These are phyloP conservation scores for Galagoides demidoff DNA, from an alignment of 2,797 vertebrate species.

Conservation along the genomic window DNA sequence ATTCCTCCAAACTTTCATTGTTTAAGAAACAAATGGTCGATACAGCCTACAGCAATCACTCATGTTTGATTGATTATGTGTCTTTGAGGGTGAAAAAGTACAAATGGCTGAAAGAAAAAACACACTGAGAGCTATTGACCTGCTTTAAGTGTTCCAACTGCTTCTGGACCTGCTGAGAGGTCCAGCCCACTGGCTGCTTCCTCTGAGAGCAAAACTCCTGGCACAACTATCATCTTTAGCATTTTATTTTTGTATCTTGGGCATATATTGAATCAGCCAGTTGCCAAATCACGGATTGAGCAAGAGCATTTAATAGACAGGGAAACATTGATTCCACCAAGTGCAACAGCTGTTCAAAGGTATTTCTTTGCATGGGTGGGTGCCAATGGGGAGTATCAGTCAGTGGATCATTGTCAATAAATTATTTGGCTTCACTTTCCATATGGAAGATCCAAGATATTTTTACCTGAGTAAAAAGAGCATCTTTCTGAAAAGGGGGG, in stretches of 20 bases:
- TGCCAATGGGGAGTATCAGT: no score
- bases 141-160: neutral
- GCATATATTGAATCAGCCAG: neutral
- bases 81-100: slow-evolving; percentile 70
- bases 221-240: neutral
- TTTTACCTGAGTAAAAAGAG: no score
- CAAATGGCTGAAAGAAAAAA: slow-evolving; percentile 66
- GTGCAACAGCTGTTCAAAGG: no score
- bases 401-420: neutral
- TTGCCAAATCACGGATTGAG: neutral
- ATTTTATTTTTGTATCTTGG: neutral
- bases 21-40: slow-evolving; percentile 34
- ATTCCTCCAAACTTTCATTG: neutral
- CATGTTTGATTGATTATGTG: slow-evolving; percentile 71
- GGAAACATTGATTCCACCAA: no score
- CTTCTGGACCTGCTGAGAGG: neutral
- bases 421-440: neutral
- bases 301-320: neutral
- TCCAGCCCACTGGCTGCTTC: no score
- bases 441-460: neutral
- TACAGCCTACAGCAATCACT: neutral
- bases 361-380: neutral
- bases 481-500: neutral
- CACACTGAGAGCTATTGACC: slow-evolving; percentile 47
- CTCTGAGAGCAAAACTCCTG: neutral